These are phyloP conservation scores for Fregetta grallaria DNA, from an alignment of 2,113 vertebrate species.

Conservation along the genomic window DNA sequence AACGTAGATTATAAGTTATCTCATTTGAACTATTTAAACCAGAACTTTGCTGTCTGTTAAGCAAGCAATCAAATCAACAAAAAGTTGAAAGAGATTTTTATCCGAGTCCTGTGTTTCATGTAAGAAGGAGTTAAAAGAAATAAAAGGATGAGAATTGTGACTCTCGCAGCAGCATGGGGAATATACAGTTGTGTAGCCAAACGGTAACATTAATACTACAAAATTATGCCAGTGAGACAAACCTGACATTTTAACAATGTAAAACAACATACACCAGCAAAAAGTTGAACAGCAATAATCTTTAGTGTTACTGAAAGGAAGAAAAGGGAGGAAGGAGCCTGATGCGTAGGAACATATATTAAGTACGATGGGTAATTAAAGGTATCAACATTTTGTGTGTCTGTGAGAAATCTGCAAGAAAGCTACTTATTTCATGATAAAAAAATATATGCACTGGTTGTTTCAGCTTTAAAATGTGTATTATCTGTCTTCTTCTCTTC, in stretches of 20 bases:
- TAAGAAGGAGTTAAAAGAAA: neutral
- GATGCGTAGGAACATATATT: neutral
- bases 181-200: constrained; percentile 44
- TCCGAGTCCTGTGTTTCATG: neutral
- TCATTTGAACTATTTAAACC: constrained; percentile 72
- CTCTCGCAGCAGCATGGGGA: constrained; percentile 50
- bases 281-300: constrained; percentile 59
- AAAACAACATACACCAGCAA: constrained; percentile 56
- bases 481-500: neutral
- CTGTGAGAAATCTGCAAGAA: constrained; percentile 56
- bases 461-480: constrained; percentile 53
- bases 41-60: constrained; percentile 70
- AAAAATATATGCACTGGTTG: constrained; percentile 68
- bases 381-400: constrained; percentile 13
- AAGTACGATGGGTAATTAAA: constrained; percentile 56
- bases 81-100: constrained; percentile 25
- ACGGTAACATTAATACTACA: constrained; percentile 21
- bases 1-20: constrained; percentile 60
- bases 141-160: constrained; percentile 26
- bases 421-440: constrained; percentile 37
- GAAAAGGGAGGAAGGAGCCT: constrained; percentile 27
- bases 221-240: constrained; percentile 60
- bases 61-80: constrained; percentile 60
- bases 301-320: constrained; percentile 64
- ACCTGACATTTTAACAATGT: constrained; percentile 49